Percentiles rank a stretch among this genome's conserved stretches.
These are phyloP conservation scores for Apostichopus japonicus DNA, from an alignment of 35 echinoderm and acorn worm genomes.

Conservation along the genomic window DNA sequence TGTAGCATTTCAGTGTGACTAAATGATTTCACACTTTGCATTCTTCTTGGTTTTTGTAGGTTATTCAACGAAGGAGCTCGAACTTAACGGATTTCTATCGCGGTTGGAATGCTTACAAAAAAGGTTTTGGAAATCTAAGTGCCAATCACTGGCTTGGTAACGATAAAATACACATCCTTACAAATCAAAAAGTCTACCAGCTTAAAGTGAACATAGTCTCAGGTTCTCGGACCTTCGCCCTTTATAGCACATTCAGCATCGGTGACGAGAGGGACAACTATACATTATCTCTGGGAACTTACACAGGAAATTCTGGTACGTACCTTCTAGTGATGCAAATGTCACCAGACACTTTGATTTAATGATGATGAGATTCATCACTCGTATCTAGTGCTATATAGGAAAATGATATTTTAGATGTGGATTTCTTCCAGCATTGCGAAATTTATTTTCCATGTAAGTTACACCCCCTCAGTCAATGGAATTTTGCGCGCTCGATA, in stretches of 20 bases:
- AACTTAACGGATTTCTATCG: slow-evolving; percentile 53
- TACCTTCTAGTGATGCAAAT: background rate
- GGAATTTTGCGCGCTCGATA: too few species aligned
- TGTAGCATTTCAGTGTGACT: too few species aligned
- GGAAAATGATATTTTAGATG: too few species aligned
- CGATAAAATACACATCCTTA: slow-evolving; percentile 56
- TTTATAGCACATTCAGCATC: slow-evolving; percentile 65
- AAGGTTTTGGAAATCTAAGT: slow-evolving; percentile 62
- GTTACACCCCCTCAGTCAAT: too few species aligned
- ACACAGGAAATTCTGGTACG: slow-evolving; percentile 73
- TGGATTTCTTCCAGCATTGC: too few species aligned
- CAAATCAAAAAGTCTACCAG: slow-evolving; percentile 54
- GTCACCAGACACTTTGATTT: too few species aligned
- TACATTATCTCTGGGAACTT: slow-evolving; percentile 60
- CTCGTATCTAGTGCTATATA: too few species aligned
- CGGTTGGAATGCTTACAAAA: slow-evolving; percentile 63
- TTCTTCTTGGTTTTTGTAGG: slow-evolving; percentile 24
- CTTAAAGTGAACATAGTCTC: slow-evolving; percentile 69
- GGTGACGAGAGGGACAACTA: slow-evolving; percentile 63
- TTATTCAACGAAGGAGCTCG: slow-evolving; percentile 66
- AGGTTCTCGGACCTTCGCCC: slow-evolving; percentile 36
- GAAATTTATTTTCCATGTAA: too few species aligned
- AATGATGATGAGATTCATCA: too few species aligned
- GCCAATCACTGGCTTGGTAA: slow-evolving; percentile 77
- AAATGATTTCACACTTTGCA: too few species aligned